Base-by-base conservation (phyloP, 2,797 vertebrate genomes). In the Iguana delicatissima region DNA sequence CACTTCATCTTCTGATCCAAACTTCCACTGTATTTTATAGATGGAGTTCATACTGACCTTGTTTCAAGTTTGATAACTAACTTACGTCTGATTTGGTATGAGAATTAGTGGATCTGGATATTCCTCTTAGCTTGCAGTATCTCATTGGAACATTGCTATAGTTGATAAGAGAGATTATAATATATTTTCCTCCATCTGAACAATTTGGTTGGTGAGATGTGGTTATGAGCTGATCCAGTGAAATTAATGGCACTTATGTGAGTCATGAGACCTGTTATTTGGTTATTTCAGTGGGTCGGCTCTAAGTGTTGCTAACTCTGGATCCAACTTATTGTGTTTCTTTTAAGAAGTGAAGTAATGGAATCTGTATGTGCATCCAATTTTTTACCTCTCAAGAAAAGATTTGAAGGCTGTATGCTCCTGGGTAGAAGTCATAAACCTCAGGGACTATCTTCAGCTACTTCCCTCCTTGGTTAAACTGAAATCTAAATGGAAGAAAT, bases 291-390 rank as follows among this genome's bases (percentile, higher is more conserved):
- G 9, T 29, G 2, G n/a, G n/a, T 57, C 35, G 74, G 35, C 55
- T 82, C n/a, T 82, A 62, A 22, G 57, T n/a, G 38, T 82, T 35
- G n/a, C 80, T 8, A 16, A 38, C 12, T 9, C 1, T 57, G n/a
- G 16, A 74, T 74, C n/a, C 72, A 86, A 92, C 90, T 86, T 35
- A 83, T 9, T 89, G 35, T 73, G 59, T 62, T 72, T 89, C 50
- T 18, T 93, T 89, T 94, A 59, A 92, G 67, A 84, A 74, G n/a
- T 74, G 86, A 93, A 93, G 90, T 82, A 92, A 94, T 52, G 89
- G 52, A 94, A 93, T n/a, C 32, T 83, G 64, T 59, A 76, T 52
- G 42, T 86, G 18, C 0, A 4, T 77, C 80, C 90, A 92, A 18
- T 64, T 91, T 93, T 92, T 94, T 87, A 76, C 76, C 84, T 84